Evolutionary conservation across 2,797 vertebrate genomes (phyloP).

Genomic region (Setipinna tenuifilis): DNA sequence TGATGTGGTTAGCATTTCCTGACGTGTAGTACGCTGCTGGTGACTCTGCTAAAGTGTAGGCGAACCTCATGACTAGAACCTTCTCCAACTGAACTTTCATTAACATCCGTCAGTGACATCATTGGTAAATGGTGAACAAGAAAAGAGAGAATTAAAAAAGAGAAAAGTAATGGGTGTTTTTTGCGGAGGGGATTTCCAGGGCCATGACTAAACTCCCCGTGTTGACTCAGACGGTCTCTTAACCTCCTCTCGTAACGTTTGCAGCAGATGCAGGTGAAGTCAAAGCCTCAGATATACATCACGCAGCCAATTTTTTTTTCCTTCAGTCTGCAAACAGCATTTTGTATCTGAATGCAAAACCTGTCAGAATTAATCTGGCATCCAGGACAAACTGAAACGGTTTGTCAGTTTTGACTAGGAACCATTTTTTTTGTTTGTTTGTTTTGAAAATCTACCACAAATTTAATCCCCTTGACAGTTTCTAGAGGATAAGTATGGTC

Average conservation of each 20-base stretch:
- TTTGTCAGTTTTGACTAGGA: slow-evolving; percentile 1
- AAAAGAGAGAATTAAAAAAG: not conserved
- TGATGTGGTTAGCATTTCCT: slow-evolving; percentile 24
- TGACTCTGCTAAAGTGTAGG: slow-evolving; percentile 3
- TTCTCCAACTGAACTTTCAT: slow-evolving; percentile 19
- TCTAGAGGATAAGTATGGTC: not conserved
- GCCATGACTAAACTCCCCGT: slow-evolving; percentile 10
- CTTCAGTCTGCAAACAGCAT: slow-evolving; percentile 36
- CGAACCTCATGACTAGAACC: not conserved
- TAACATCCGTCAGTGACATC: not conserved
- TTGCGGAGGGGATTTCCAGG: slow-evolving; percentile 2
- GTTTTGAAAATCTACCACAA: not conserved
- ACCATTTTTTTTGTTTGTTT: slow-evolving; percentile 1
- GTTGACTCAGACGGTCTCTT: slow-evolving; percentile 3
- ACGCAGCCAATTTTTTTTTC: not conserved
- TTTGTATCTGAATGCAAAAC: slow-evolving; percentile 60
- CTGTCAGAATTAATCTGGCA: slow-evolving; percentile 45
- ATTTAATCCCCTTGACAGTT: not conserved
- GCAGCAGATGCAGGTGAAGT: slow-evolving; percentile 39
- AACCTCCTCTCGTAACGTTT: not conserved
- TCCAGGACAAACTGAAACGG: not conserved
- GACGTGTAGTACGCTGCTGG: not conserved
- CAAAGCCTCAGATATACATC: not conserved
- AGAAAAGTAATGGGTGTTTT: not conserved
- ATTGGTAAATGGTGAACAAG: not conserved